These are phyloP conservation scores for Diabrotica balteata DNA, from an alignment of 2,888 invertebrate genomes.

Conservation along the genomic window DNA sequence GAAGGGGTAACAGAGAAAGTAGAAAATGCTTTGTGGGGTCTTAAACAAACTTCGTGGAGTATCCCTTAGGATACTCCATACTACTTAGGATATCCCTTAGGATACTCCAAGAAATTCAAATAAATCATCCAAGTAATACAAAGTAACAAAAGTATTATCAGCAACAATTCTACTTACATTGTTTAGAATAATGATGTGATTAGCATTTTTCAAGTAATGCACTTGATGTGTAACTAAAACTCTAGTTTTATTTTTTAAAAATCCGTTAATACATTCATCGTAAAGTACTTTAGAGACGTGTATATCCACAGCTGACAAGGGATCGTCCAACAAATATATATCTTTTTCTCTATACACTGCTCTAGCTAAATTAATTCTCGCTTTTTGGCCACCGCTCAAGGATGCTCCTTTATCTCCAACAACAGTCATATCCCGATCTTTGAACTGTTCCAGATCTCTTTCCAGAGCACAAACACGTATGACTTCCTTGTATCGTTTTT, in stretches of 20 bases:
- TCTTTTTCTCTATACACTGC: constrained; percentile 76
- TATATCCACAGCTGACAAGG: constrained; percentile 83
- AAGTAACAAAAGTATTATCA: background rate
- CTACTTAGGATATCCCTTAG: no score
- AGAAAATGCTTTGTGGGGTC: no score
- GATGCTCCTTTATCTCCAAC: constrained; percentile 82
- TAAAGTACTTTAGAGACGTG: constrained; percentile 81
- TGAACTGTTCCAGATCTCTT: constrained; percentile 76
- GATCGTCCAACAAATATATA: constrained; percentile 84
- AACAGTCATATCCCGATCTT: constrained; percentile 75
- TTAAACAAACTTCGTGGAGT: no score
- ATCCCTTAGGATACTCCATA: no score
- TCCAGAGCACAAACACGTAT: constrained; percentile 72
- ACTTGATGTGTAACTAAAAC: constrained; percentile 87
- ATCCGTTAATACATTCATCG: constrained; percentile 76
- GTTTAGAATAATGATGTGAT: constrained; percentile 70
- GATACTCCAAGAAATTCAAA: no score
- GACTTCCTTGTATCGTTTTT: constrained; percentile 66
- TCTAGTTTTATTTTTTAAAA: constrained; percentile 71
- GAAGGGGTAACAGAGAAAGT: no score
- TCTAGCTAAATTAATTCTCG: constrained; percentile 73
- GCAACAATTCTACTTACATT: constrained; percentile 60
- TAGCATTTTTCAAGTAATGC: constrained; percentile 75
- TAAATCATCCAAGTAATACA: no score
- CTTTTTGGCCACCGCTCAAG: constrained; percentile 84